Percentiles rank a stretch among this genome's conserved stretches.
These are phyloP conservation scores for Adelosebastes latens DNA, from an alignment of 2,797 vertebrate genomes.

Conservation along the genomic window DNA sequence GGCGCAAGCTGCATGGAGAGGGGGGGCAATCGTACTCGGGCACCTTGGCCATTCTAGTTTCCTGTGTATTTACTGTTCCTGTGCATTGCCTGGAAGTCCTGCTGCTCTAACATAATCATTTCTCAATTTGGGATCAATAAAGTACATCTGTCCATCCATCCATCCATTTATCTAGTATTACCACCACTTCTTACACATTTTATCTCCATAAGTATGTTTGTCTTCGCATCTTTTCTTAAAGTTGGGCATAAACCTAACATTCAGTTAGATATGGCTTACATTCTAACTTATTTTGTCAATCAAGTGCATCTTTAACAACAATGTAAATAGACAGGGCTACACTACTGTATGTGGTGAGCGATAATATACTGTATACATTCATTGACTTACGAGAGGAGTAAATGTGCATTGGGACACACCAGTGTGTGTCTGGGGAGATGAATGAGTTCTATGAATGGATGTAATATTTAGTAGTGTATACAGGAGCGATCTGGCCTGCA, in stretches of 20 bases:
- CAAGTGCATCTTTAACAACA: neutral
- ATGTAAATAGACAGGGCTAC: neutral
- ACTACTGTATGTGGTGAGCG: neutral
- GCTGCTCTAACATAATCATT: no score
- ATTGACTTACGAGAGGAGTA: neutral
- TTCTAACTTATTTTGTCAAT: neutral
- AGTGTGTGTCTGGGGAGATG: neutral
- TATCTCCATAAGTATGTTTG: neutral
- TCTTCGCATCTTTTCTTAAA: neutral
- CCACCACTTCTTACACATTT: neutral
- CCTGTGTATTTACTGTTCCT: no score
- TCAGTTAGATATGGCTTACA: neutral
- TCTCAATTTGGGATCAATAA: no score
- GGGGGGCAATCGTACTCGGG: no score
- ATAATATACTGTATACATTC: neutral
- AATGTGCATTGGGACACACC: neutral
- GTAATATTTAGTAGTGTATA: neutral
- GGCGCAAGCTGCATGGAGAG: no score
- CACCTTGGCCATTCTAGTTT: no score
- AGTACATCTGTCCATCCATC: no score
- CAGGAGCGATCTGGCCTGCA: neutral
- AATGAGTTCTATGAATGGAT: neutral
- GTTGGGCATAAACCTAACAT: neutral
- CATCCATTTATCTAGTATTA: neutral
- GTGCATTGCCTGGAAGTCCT: no score